Percentiles rank a stretch among this genome's conserved stretches.
Conservation (phyloP, 2,888 invertebrate species). For the Eudasyphora cyanicolor region DNA sequence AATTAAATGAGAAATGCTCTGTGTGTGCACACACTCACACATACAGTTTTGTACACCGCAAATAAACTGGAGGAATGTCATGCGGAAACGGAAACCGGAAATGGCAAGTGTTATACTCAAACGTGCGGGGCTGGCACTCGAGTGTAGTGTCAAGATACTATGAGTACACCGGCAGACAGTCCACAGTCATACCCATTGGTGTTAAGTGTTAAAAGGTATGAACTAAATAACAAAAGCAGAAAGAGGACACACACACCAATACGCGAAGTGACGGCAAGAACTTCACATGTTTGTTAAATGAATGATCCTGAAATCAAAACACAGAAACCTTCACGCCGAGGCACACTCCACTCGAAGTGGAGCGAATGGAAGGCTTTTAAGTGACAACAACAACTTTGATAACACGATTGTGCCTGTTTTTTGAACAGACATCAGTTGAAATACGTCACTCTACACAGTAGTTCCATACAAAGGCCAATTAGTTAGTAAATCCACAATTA, state of each 20-base stretch:
- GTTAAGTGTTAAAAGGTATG: conserved; percentile 49
- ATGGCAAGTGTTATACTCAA: conserved; percentile 41
- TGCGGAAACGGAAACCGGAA: conserved; percentile 53
- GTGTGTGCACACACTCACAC: not conserved
- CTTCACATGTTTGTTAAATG: not conserved
- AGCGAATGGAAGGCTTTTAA: not conserved
- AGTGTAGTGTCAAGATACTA: not conserved
- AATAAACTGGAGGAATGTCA: conserved; percentile 6
- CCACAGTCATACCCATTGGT: not conserved
- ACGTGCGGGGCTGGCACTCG: no score
- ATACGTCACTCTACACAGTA: not conserved
- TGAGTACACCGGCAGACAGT: not conserved
- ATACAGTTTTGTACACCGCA: no score
- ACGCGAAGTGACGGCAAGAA: no score
- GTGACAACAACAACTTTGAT: conserved; percentile 41
- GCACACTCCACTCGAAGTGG: not conserved
- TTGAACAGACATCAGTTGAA: conserved; percentile 36
- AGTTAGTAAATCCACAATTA: no score
- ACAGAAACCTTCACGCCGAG: not conserved
- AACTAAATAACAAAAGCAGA: conserved; percentile 30
- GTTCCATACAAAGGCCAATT: not conserved
- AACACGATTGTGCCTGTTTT: conserved; percentile 41
- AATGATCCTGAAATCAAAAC: not conserved
- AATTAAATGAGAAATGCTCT: conserved; percentile 49
- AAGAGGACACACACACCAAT: conserved; percentile 16